Evolutionary conservation across 2,113 vertebrate genomes (phyloP), one percentile per base, ranked within the genome.

Genomic region (Thymallus thymallus): DNA sequence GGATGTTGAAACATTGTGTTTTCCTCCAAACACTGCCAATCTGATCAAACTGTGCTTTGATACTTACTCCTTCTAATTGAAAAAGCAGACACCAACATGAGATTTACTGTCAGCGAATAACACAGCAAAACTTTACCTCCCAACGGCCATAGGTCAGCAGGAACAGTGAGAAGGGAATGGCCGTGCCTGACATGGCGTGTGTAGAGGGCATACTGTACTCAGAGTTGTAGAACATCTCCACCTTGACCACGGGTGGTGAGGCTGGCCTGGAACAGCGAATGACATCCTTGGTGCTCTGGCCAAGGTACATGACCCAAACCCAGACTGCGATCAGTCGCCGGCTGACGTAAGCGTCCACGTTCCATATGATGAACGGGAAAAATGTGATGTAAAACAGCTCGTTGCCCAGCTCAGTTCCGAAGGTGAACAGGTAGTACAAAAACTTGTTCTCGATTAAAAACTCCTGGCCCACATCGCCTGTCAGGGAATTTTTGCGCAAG

Each of bases 181-280:
- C 97, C 0, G 97, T 98, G 81, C 95, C 96, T 0, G 98, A 96
- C 97, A 99, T 99, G 90, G 98, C 97, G 79, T 99, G 98, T 0
- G 97, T 99, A 82, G 97, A 99, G 35, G 98, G 98, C 97, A 99
- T 96, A 91, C 98, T 95, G 92, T 99, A 99, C 90, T 99, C 98
- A 0, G 97, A 97, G 93, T 97, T 96, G 90, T 99, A 99, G 78
- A 98, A 97, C 82, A 98, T 88, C 90, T 99, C 98, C 90, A 99
- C 91, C 76, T 99, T 99, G 69, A 98, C 91, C 73, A 97, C 98
- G 0, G 98, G 97, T 0, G 97, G 98, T 0, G 98, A 98, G 6
- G 95, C 92, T 41, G 98, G 97, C 71, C 98, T 89, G 26, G 96
- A 92, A 95, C 95, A 95, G 64, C 98, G 92, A 77, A 99, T 76